Evolutionary conservation across 37 sponge, comb jelly and placozoan species (phyloP).

Genomic region (Tethya wilhelma): DNA sequence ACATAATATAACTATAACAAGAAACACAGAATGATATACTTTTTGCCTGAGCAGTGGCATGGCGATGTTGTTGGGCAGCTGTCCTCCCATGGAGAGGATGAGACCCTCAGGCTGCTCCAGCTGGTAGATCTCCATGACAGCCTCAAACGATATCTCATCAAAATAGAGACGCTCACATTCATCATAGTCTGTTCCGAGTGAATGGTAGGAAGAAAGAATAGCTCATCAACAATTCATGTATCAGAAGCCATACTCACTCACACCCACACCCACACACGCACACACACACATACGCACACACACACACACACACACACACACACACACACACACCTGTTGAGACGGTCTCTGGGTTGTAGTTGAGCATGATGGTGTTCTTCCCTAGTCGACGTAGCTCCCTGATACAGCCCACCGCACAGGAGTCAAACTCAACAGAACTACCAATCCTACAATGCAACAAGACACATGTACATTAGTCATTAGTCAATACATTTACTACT

Average conservation of each 20-base stretch:
- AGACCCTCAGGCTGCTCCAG: slow-evolving; percentile 93
- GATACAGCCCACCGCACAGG: slow-evolving; percentile 98
- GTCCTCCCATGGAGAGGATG: slow-evolving; percentile 96
- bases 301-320: neutral
- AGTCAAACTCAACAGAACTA: slow-evolving; percentile 99
- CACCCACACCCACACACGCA: neutral
- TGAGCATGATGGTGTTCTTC: slow-evolving; percentile 69
- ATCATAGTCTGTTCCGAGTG: slow-evolving; percentile 78
- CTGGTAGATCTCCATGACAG: slow-evolving; percentile 95
- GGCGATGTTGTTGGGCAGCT: slow-evolving; percentile 99
- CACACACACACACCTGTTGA: slow-evolving; percentile 85
- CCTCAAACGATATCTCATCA: slow-evolving; percentile 96
- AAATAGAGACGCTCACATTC: slow-evolving; percentile 98
- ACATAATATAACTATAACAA: neutral
- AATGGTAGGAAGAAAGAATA: neutral
- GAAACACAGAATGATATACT: slow-evolving; percentile 2
- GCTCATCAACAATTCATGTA: neutral
- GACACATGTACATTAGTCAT: neutral
- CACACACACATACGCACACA: neutral
- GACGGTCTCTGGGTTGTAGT: slow-evolving; percentile 97
- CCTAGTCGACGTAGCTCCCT: slow-evolving; percentile 85
- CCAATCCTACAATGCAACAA: slow-evolving; percentile 73
- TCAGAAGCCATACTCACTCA: neutral
- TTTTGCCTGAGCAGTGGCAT: slow-evolving; percentile 65
- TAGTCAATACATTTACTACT: neutral